phyloP scores from a whole-genome alignment of 2,113 vertebrate species.

The Pollachius pollachius region DNA sequence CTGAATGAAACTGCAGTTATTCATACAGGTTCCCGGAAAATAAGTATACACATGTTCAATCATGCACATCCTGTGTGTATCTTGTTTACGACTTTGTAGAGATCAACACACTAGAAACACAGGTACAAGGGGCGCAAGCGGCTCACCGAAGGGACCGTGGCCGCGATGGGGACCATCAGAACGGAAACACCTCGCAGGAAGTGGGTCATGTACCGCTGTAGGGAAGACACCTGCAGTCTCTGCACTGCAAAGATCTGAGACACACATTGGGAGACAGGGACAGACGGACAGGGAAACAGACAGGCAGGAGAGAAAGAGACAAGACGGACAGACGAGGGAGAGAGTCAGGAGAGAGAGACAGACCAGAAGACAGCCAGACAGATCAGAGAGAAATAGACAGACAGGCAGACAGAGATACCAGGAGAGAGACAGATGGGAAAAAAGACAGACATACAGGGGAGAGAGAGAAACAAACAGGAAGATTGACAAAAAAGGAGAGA shows the following conservation, averaged over 20 bases:
- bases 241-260: slow-evolving; percentile 82
- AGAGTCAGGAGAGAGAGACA: not conserved
- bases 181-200: slow-evolving; percentile 76
- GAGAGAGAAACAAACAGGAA: not conserved
- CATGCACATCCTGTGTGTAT: no score
- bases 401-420: not conserved
- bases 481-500: not conserved
- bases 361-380: not conserved
- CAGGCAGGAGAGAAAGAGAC: not conserved
- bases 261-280: slow-evolving; percentile 1
- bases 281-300: not conserved
- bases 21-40: not conserved
- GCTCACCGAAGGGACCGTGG: slow-evolving; percentile 86
- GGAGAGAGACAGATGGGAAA: not conserved
- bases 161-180: slow-evolving; percentile 88
- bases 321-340: not conserved
- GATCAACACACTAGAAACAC: not conserved
- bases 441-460: no score
- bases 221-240: slow-evolving; percentile 62
- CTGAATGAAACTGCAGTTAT: not conserved
- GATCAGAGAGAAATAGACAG: not conserved
- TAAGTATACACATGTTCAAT: not conserved
- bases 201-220: slow-evolving; percentile 76
- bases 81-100: not conserved
- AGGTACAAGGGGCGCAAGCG: not conserved